Conservation (phyloP, 2,888 invertebrate genomes). For the Tachystola acroxantha region DNA sequence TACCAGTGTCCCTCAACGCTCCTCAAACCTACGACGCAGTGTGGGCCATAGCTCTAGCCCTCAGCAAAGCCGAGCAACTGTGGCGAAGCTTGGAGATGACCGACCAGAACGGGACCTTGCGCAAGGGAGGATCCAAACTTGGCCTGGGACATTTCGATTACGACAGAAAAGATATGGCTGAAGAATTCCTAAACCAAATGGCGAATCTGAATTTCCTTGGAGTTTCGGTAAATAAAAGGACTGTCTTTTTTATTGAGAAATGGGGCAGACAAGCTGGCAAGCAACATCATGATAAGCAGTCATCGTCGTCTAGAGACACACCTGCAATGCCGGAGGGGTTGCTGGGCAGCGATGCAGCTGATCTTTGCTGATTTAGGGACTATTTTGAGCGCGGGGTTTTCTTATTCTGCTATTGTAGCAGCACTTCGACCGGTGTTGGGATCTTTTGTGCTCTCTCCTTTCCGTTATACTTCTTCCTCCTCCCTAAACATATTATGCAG, state of each 20-base stretch:
- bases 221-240: conserved; percentile 87
- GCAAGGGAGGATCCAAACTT: conserved; percentile 23
- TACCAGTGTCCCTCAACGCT: conserved; percentile 81
- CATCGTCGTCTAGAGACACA: too few species aligned
- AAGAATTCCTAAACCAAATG: conserved; percentile 84
- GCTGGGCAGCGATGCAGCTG: too few species aligned
- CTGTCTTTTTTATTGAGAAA: conserved; percentile 1
- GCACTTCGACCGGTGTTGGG: too few species aligned
- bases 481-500: too few species aligned
- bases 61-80: conserved; percentile 81
- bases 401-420: too few species aligned
- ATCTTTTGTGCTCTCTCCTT: too few species aligned
- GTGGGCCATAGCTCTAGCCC: conserved; percentile 91
- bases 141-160: conserved; percentile 84
- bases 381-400: too few species aligned
- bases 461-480: too few species aligned
- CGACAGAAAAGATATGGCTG: conserved; percentile 84
- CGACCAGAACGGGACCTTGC: conserved; percentile 31
- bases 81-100: conserved; percentile 58
- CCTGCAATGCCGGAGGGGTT: too few species aligned
- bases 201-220: conserved; percentile 87
- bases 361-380: too few species aligned
- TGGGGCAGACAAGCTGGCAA: background rate
- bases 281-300: background rate
- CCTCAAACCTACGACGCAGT: conserved; percentile 93